A percentile compares a stretch with the other conserved stretches of the same genome.
phyloP scores from a whole-genome alignment of 1,140 invertebrate genomes.

The Neodiprion virginianus region DNA sequence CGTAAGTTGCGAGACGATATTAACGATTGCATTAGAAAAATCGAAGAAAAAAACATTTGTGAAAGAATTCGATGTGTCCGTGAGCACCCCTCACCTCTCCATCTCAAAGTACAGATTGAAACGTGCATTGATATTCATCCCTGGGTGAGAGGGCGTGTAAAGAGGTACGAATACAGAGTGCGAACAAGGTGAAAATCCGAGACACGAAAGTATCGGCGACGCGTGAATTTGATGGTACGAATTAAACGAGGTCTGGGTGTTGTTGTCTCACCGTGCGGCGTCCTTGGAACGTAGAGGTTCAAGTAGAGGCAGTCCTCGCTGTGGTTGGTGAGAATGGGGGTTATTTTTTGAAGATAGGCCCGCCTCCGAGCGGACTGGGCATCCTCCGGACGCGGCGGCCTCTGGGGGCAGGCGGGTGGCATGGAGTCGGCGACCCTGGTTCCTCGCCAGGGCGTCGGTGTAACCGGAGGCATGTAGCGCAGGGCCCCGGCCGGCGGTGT shows the following conservation, averaged over 20 bases:
- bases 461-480: conserved; percentile 93
- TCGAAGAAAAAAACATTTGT: too few relatives aligned
- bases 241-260: not conserved
- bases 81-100: too few relatives aligned
- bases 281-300: conserved; percentile 91
- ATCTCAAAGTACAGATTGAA: too few relatives aligned
- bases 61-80: too few relatives aligned
- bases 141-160: too few relatives aligned
- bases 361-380: conserved; percentile 79
- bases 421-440: conserved; percentile 81
- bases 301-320: conserved; percentile 97
- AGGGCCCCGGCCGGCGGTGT: conserved; percentile 78
- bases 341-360: conserved; percentile 80
- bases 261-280: conserved; percentile 67
- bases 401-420: conserved; percentile 90
- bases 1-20: too few relatives aligned
- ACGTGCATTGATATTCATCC: too few relatives aligned
- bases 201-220: too few relatives aligned
- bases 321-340: conserved; percentile 85
- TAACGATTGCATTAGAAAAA: too few relatives aligned
- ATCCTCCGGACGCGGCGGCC: conserved; percentile 77
- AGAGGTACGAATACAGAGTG: too few relatives aligned
- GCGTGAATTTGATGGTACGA: not conserved
- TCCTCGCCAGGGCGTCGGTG: conserved; percentile 85
- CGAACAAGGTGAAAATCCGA: too few relatives aligned